Evolutionary conservation across 2,888 invertebrate genomes (phyloP), one percentile per base, ranked within the genome.

Genomic region (Shargacucullia verbasci): DNA sequence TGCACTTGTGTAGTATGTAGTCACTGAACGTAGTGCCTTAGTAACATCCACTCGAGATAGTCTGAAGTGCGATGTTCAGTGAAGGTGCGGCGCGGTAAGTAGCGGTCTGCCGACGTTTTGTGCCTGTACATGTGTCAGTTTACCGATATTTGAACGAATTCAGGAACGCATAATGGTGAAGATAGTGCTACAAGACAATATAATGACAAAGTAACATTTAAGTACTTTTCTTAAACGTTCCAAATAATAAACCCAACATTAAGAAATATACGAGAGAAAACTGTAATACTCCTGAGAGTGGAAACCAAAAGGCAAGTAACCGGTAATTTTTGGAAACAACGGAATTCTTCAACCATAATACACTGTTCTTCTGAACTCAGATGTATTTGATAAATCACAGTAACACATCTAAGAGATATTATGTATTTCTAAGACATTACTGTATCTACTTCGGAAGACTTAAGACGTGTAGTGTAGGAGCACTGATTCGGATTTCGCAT

Each of bases 401-500:
- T n/a, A n/a, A 10, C 7, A 29, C 29, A 29, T 33, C 33, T n/a
- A n/a, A 33, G 33, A 33, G 11, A 5, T 0, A 34, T 33, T 6
- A 8, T 33, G 31, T 20, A 12, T 38, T 39, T 13, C 39, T 39
- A 48, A 15, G 48, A 38, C 1, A 5, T 20, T 15, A 9, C 14
- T 11, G 43, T 31, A 25, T 12, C 15, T 53, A 29, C 12, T 10
- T 38, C 3, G 31, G 64, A 70, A 62, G 46, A 44, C 46, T 46
- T 38, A 25, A 62, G 29, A 47, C 37, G 20, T 38, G 2, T 20
- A 20, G 20, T 38, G 2, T 20, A 20, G 20, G 20, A 20, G 33
- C 43, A 29, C 11, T 38, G 27, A 52, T 52, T 57, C 45, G 14
- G 64, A 35, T 63, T 57, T 53, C 64, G 44, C 44, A 46, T 63